A percentile compares a stretch with the other conserved stretches of the same genome.
Evolutionary conservation across 1,140 invertebrate species (phyloP).

Genomic region (Leptinotarsa lineolata): DNA sequence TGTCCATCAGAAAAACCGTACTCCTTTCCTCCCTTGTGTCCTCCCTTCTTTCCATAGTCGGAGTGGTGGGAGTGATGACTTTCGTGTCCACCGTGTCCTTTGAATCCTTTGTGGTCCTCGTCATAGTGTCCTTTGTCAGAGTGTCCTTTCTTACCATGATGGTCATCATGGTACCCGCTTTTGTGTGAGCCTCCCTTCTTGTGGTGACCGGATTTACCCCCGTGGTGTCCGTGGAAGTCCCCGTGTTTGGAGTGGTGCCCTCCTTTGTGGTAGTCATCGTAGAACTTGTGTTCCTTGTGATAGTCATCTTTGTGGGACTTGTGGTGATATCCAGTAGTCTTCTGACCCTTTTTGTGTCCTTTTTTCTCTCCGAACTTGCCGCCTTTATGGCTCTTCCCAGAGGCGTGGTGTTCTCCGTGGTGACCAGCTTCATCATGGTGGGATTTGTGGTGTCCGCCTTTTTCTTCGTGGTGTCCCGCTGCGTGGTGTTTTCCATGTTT

Average conservation of each 20-base stretch:
- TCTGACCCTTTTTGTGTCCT: constrained; percentile 71
- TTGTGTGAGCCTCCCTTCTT: constrained; percentile 77
- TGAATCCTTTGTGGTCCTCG: constrained; percentile 74
- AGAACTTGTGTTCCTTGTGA: constrained; percentile 80
- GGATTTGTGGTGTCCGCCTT: constrained; percentile 75
- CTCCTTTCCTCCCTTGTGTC: constrained; percentile 66
- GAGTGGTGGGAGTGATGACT: constrained; percentile 68
- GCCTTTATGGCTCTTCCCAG: constrained; percentile 73
- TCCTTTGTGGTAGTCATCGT: constrained; percentile 75
- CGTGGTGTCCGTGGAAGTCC: constrained; percentile 70
- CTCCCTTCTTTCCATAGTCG: constrained; percentile 70
- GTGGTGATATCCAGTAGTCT: constrained; percentile 75
- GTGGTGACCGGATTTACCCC: constrained; percentile 65
- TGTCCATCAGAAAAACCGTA: constrained; percentile 54
- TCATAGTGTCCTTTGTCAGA: constrained; percentile 73
- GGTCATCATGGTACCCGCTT: constrained; percentile 66
- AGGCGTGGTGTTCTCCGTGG: constrained; percentile 73
- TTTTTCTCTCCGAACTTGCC: constrained; percentile 73
- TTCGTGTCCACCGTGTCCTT: constrained; percentile 70
- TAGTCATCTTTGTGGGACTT: constrained; percentile 82
- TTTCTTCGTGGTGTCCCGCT: constrained; percentile 71
- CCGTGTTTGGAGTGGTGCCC: constrained; percentile 77
- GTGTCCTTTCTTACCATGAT: constrained; percentile 70
- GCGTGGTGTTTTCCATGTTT: constrained; percentile 73
- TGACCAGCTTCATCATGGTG: constrained; percentile 74